Evolutionary conservation across 2,113 vertebrate genomes (phyloP), one percentile per base, ranked within the genome.

Genomic region (Thomomys bottae): DNA sequence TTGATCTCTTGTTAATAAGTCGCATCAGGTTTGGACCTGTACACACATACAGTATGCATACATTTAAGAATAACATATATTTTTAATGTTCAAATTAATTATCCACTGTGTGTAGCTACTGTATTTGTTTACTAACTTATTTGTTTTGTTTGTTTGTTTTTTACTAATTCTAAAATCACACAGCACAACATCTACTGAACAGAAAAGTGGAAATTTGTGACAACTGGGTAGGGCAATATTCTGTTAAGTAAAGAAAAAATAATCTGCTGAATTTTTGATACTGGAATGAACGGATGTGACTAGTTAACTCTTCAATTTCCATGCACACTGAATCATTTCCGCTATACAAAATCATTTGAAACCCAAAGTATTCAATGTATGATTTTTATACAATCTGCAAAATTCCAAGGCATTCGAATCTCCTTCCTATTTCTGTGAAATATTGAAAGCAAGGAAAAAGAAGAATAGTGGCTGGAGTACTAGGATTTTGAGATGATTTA

Each of bases 231-330:
- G 24, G 64, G 4, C 7, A 30, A 26, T 71, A 87, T n/a, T 68
- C 45, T 32, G 81, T 84, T 90, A 84, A 90, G 21, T 23, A 87
- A 80, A 21, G 84, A 85, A 87, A n/a, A n/a, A n/a, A n/a, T n/a
- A n/a, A 85, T 79, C 17, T 36, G 34, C 63, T 87, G 20, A 5
- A 78, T 76, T 77, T 59, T 23, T 59, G 21, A 0, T 64, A 12
- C 75, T 21, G 78, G 49, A 79, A 89, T 71, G 23, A 67, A 79
- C 38, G 2, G 15, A 12, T 45, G 32, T 82, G 64, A 57, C 83
- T 54, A 81, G 5, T 36, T 89, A 77, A 76, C n/a, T n/a, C n/a
- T n/a, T 76, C 68, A 42, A 21, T 59, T 6, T 8, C 38, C 79
- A n/a, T 64, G 34, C 15, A 61, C 63, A 79, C 24, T 7, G 12